Conservation (phyloP, 2,113 vertebrate genomes). For the Bujurquina vittata region DNA sequence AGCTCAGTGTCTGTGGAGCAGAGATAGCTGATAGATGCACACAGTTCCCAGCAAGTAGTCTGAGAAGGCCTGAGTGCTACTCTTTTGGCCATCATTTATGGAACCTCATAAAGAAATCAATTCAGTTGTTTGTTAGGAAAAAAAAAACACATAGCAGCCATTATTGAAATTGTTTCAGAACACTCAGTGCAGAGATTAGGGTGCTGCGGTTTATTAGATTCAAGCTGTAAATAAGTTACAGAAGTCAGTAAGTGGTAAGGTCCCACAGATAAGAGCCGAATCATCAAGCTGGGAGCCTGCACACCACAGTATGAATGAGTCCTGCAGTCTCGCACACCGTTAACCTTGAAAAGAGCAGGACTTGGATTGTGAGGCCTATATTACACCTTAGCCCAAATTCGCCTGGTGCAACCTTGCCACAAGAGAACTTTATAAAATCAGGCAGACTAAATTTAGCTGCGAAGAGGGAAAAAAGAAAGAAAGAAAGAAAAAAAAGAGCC, state of each 20-base stretch:
- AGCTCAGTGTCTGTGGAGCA: not conserved
- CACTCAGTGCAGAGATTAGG: not conserved
- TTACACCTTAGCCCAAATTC: conserved; percentile 67
- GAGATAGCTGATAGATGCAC: not conserved
- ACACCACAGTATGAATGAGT: conserved; percentile 4
- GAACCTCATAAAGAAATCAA: not conserved
- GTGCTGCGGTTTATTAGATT: conserved; percentile 29
- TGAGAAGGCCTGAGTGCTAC: not conserved
- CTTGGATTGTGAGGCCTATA: conserved; percentile 40
- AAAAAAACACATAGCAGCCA: not conserved
- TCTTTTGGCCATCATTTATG: not conserved
- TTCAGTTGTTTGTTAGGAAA: not conserved
- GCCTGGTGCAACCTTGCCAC: conserved; percentile 54
- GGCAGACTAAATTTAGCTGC: conserved; percentile 69
- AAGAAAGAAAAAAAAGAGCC: not conserved
- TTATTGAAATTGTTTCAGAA: not conserved
- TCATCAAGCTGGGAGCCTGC: conserved; percentile 11
- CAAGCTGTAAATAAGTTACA: conserved; percentile 68
- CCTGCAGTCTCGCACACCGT: conserved; percentile 10
- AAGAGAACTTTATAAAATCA: conserved; percentile 68
- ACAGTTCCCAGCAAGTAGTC: not conserved
- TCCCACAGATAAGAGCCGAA: conserved; percentile 47
- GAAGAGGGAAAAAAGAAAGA: conserved; percentile 1
- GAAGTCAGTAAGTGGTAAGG: not conserved
- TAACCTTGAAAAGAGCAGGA: conserved; percentile 58